Evolutionary conservation across 2,888 invertebrate species (phyloP), one percentile per base, ranked within the genome.

Genomic region (Fragum fragum): DNA sequence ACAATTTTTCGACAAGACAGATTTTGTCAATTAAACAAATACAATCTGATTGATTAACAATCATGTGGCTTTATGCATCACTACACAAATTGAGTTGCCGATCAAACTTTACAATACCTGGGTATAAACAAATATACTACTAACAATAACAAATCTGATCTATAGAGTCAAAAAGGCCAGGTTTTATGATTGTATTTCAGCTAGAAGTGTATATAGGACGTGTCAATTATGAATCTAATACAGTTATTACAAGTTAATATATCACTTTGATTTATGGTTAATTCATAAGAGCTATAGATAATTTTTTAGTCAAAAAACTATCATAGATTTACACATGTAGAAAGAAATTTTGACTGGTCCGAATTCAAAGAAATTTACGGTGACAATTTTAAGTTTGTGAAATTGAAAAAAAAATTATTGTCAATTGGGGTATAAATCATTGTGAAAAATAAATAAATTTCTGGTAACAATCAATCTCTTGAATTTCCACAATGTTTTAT

Each of bases 141-240:
- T 9, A 55, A 71, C 55, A 71, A 71, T 39, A 66, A 66, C 53
- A 29, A 36, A 71, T 53, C 57, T n/a, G 39, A 32, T 55, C n/a
- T 32, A 57, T 18, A 26, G 29, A 52, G 70, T 71, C 71, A 55
- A 32, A 57, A 71, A 70, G 32, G 71, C 32, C 68, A 53, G 52
- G 39, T 55, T 68, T 23, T 63, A 28, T n/a, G 32, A 81, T 81
- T 77, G 73, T 66, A 74, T 81, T 77, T 73, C 81, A 70, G n/a
- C 55, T 72, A 52, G 36, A 74, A 42, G 70, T 81, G 70, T 73
- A 81, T 80, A 68, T 76, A 73, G 73, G 76, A 73, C 73, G 69
- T 73, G 63, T 81, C 81, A 81, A 73, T 81, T 76, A 73, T 76
- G 68, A 74, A 81, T 76, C 81, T 69, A 59, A 73, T 76, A 76